Evolutionary conservation across 2,797 vertebrate species (phyloP), one percentile per base, ranked within the genome.

Genomic region (Tapirus indicus): DNA sequence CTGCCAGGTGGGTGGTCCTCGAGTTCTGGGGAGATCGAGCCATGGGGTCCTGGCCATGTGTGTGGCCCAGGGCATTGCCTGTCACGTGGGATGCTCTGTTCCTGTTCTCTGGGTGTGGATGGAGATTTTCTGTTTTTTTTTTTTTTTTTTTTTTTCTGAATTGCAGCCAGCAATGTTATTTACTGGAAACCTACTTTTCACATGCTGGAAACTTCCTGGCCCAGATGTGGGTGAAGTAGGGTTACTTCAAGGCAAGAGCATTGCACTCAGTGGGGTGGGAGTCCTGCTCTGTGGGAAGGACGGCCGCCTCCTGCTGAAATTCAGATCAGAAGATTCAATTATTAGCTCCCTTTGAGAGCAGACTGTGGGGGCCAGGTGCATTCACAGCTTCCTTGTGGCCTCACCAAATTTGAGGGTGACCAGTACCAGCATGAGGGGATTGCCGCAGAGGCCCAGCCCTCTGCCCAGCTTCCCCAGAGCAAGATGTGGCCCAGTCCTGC

Each of bases 61-160:
- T 6, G 7, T 32, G 69, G 38, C 49, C 7, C 1, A 32, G 38
- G 56, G 11, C 29, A 49, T 32, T 68, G 52, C n/a, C n/a, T 10
- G 8, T 54, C 68, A 0, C 0, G 7, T 4, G 11, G 68, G 2
- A 52, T 16, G 49, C 0, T 4, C 21, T 2, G 16, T 84, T 32
- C 23, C 54, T 52, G 11, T 21, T 38, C 17, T 87, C 27, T 21
- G 7, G 7, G 68, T 14, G 0, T 35, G 21, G 75, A 5, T 44
- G 35, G 52, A 21, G 27, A 29, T 71, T 35, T 71, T 2, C 38
- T 38, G 38, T 38, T 38, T 38, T 38, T 38, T 38, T 38, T 38
- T 49, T 62, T 5, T n/a, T 83, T 47, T 41, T 83, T 47, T 71
- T n/a, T 52, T 84, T 58, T 35, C 72, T 52, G n/a, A 52, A 25